These are phyloP conservation scores for Toxotes jaculatrix DNA, from an alignment of 2,113 vertebrate genomes.

Conservation along the genomic window DNA sequence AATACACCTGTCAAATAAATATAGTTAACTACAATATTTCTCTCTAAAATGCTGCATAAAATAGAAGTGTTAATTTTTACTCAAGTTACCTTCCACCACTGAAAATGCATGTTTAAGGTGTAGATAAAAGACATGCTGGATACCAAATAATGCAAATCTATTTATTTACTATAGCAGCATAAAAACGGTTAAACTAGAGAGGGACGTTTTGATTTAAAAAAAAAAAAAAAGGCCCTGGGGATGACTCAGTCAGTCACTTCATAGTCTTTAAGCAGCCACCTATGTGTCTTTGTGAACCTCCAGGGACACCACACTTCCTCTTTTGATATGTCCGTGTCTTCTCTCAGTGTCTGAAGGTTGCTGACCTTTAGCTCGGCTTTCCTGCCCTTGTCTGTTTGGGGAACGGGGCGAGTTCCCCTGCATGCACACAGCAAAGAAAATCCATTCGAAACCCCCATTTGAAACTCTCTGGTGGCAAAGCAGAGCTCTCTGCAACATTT, in stretches of 20 bases:
- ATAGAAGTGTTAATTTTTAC: too few species aligned
- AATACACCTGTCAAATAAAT: neutral
- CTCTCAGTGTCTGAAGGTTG: slow-evolving; percentile 50
- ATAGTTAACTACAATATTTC: neutral
- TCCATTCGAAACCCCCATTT: slow-evolving; percentile 64
- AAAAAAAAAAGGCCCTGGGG: slow-evolving; percentile 2
- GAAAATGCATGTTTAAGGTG: neutral
- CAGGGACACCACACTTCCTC: slow-evolving; percentile 59
- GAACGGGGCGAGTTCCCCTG: slow-evolving; percentile 36
- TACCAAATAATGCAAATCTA: neutral
- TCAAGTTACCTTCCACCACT: neutral
- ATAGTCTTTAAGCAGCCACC: slow-evolving; percentile 14
- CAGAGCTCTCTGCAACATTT: slow-evolving; percentile 61
- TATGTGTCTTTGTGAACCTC: slow-evolving; percentile 56
- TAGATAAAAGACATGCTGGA: neutral
- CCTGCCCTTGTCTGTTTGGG: slow-evolving; percentile 68
- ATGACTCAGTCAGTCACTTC: neutral
- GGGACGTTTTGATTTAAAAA: neutral
- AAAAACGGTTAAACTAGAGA: neutral
- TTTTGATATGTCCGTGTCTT: slow-evolving; percentile 68
- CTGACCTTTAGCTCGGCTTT: slow-evolving; percentile 68
- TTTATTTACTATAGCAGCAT: neutral
- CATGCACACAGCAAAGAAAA: slow-evolving; percentile 54
- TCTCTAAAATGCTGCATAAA: neutral
- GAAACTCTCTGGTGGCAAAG: slow-evolving; percentile 42